Conservation (phyloP, 2,797 vertebrate genomes). For the Bradypodion pumilum region DNA sequence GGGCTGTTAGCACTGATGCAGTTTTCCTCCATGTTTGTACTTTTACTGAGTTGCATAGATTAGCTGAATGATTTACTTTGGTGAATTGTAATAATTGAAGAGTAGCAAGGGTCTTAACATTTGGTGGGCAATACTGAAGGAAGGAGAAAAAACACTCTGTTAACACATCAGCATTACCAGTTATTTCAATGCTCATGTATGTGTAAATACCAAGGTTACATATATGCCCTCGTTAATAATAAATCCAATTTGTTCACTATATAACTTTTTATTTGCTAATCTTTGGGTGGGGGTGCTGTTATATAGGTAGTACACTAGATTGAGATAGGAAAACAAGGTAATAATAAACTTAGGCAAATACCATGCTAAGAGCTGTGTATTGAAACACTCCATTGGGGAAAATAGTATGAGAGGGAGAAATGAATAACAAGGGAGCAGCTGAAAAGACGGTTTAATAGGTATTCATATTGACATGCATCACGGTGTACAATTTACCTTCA, state of each 20-base stretch:
- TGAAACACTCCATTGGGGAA: neutral
- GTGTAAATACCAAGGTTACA: neutral
- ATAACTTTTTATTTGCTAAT: slow-evolving; percentile 5
- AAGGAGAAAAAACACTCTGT: neutral
- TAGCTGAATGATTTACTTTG: neutral
- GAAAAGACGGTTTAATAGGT: neutral
- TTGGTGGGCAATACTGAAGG: neutral
- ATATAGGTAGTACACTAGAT: neutral
- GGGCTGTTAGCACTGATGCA: slow-evolving; percentile 51
- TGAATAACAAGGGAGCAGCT: neutral
- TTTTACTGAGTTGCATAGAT: neutral
- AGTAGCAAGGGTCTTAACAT: neutral
- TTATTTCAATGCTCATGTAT: neutral
- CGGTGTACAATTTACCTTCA: neutral
- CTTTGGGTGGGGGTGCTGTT: neutral
- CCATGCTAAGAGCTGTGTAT: neutral
- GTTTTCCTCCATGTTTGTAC: too few species aligned
- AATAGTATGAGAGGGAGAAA: neutral
- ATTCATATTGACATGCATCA: neutral
- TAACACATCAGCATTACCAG: neutral
- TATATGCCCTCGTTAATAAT: neutral
- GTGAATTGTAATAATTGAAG: slow-evolving; percentile 5
- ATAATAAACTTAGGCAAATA: neutral
- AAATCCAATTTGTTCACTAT: neutral
- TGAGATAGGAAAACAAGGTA: neutral